phyloP scores from a whole-genome alignment of 2,888 invertebrate genomes.

The Sipunculus nudus region DNA sequence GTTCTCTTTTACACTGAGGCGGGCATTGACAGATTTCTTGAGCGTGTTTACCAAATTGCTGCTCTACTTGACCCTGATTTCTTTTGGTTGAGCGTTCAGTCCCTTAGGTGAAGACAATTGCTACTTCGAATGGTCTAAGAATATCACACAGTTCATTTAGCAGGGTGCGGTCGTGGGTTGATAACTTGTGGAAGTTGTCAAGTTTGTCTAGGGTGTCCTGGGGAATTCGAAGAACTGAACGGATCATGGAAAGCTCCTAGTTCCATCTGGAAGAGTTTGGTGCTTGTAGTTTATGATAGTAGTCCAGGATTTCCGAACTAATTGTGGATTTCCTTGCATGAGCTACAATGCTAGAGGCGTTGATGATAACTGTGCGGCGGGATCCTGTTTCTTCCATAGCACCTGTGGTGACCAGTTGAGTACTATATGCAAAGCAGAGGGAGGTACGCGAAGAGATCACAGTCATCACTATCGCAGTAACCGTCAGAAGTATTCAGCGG shows the following conservation, averaged over 20 bases:
- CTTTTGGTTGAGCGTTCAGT: neutral
- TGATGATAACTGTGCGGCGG: slow-evolving; percentile 15
- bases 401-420: slow-evolving; percentile 1
- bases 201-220: neutral
- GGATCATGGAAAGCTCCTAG: slow-evolving; percentile 26
- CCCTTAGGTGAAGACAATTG: neutral
- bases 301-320: slow-evolving; percentile 24
- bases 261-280: slow-evolving; percentile 29
- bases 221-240: slow-evolving; percentile 3
- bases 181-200: neutral
- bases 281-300: slow-evolving; percentile 21
- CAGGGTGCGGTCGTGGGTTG: neutral
- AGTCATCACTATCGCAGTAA: too few species aligned
- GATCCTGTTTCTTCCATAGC: slow-evolving; percentile 4
- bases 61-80: neutral
- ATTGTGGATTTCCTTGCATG: slow-evolving; percentile 22
- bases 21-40: neutral
- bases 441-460: neutral
- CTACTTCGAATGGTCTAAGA: neutral
- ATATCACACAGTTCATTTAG: neutral
- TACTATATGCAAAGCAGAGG: slow-evolving; percentile 2
- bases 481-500: too few species aligned
- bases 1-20: neutral
- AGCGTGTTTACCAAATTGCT: neutral
- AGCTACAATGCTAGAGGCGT: slow-evolving; percentile 22